These are phyloP conservation scores for Heliocidaris tuberculata DNA, from an alignment of 35 echinoderm and acorn worm species.

Conservation along the genomic window DNA sequence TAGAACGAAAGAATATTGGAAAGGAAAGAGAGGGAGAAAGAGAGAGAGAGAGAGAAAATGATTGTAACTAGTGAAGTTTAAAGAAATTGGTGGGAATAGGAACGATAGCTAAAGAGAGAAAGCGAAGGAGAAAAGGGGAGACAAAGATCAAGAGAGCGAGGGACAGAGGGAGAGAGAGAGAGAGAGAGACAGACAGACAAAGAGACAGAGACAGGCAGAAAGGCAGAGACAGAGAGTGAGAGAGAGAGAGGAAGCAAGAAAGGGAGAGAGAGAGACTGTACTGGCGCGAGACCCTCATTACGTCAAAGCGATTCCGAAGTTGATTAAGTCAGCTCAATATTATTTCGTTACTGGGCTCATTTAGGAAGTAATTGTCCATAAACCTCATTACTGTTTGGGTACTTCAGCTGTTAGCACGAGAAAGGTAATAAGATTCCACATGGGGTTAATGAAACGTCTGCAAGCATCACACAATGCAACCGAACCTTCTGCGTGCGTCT, in stretches of 20 bases:
- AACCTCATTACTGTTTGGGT: background rate
- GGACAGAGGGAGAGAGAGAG: background rate
- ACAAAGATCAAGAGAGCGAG: background rate
- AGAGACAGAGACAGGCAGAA: background rate
- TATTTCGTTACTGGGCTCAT: constrained; percentile 10
- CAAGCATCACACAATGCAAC: too few relatives aligned
- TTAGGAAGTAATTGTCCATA: constrained; percentile 13
- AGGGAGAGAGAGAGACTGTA: background rate
- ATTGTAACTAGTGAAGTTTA: too few relatives aligned
- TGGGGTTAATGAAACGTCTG: too few relatives aligned
- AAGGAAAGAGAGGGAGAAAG: too few relatives aligned
- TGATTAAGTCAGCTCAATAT: background rate
- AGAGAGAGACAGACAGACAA: background rate
- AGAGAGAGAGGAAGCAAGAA: background rate
- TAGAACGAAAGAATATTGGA: too few relatives aligned
- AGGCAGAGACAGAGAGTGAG: background rate
- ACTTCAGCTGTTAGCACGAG: background rate
- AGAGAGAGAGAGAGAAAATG: too few relatives aligned
- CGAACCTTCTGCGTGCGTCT: too few relatives aligned
- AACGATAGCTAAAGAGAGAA: too few relatives aligned
- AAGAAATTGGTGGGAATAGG: too few relatives aligned
- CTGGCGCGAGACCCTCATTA: background rate
- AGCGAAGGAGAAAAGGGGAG: background rate
- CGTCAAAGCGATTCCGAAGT: background rate
- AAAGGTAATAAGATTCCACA: background rate